Percentiles rank a stretch among this genome's conserved stretches.
Conservation (phyloP, 2,113 vertebrate genomes). For the Malurus alboscapulatus region DNA sequence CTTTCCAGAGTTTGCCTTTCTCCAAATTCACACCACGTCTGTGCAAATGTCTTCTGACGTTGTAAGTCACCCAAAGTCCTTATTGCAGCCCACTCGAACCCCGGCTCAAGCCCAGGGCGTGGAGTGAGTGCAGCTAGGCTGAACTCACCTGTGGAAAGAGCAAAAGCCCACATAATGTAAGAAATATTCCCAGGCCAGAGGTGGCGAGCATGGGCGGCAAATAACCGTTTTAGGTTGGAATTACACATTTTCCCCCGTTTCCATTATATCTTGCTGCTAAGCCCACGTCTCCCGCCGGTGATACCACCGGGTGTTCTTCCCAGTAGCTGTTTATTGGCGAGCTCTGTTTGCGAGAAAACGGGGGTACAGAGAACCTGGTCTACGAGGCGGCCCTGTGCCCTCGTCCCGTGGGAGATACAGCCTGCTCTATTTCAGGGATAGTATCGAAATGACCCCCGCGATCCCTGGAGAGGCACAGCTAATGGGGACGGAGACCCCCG, state of each 20-base stretch:
- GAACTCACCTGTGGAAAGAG: not conserved
- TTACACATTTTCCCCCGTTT: not conserved
- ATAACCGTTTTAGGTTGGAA: not conserved
- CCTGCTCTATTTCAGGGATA: not conserved
- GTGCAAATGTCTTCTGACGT: not conserved
- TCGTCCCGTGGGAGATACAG: not conserved
- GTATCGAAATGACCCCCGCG: not conserved
- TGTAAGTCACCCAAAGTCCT: not conserved
- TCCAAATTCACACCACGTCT: not conserved
- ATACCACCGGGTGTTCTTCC: not conserved
- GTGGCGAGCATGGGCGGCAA: not conserved
- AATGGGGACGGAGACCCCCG: not conserved
- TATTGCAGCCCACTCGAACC: not conserved
- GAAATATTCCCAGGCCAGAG: not conserved
- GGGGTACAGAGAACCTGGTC: not conserved
- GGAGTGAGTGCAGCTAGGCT: not conserved
- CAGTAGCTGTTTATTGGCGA: not conserved
- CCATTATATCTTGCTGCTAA: not conserved
- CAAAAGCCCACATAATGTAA: not conserved
- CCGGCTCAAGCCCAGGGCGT: not conserved
- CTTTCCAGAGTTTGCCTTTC: not conserved
- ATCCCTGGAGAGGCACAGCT: not conserved
- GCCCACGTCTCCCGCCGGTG: not conserved
- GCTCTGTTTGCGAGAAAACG: not conserved
- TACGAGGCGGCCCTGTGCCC: not conserved